Base-by-base conservation (phyloP, 2,888 invertebrate species). In the Sthenelais limicola region DNA sequence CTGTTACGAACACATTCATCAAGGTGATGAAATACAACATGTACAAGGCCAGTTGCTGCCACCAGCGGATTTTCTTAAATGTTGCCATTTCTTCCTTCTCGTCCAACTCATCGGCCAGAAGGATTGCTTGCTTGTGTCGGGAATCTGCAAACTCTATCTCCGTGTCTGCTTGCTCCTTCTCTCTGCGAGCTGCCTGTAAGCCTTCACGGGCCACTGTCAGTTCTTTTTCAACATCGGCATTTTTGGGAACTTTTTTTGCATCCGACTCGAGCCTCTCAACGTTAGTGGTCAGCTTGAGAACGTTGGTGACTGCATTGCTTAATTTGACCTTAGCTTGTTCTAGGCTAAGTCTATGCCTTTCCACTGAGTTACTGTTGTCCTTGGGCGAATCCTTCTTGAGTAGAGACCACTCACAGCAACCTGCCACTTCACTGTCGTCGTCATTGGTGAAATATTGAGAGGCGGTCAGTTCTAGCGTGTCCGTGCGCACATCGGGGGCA, bases 31-130 rank as follows among this genome's bases (percentile, higher is more conserved):
- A 72, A 28, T 72, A 72, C 26, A 72, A 54, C 32, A 72, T 48
- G 67, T 72, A 72, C 24, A 58, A 30, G 26, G 72, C 58, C 47
- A 72, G 32, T 52, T 72, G 72, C 72, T 72, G 72, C 72, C 72
- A 72, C 24, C 28, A 67, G 28, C 35, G 32, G 51, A 67, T 24
- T 35, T 38, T 67, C 51, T 49, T 7, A 67, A 72, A 74, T 26
- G 38, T 51, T 24, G 28, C 62, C 26, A 32, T 30, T 47, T 74
- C 74, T 26, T 71, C 66, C 18, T 56, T 28, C 66, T 71, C 74
- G 33, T 74, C 74, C 52, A 28, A 33, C 38, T 71, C 49, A 15
- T 52, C 38, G 15, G 51, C 33, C 30, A 56, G 24, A 30, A 62
- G 18, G n/a, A 71, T 26, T 9, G 71, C 71, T 18, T 71, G 71